A percentile compares a stretch with the other conserved stretches of the same genome.
Conservation (phyloP, 92 coral and sea anemone species). For the Parazoanthus atlanticus region DNA sequence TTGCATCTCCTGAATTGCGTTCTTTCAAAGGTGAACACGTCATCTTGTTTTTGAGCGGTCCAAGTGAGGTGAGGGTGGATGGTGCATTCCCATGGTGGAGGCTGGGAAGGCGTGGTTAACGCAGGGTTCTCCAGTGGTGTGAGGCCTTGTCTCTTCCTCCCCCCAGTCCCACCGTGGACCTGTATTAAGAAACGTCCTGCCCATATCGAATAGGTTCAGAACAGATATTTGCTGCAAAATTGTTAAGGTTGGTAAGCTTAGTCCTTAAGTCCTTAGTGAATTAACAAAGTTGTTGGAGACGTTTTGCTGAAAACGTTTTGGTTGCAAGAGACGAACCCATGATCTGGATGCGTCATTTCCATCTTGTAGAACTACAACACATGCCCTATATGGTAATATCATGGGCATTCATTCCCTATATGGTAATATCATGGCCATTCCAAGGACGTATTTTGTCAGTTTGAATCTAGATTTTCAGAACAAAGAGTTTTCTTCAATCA, state of each 20-base stretch:
- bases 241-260: slow-evolving; percentile 44
- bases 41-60: slow-evolving; percentile 80
- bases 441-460: too few relatives aligned
- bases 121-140: slow-evolving; percentile 58
- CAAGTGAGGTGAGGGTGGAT: slow-evolving; percentile 64
- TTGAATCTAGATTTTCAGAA: too few relatives aligned
- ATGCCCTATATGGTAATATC: too few relatives aligned
- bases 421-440: too few relatives aligned
- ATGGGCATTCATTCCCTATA: too few relatives aligned
- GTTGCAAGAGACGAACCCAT: too few relatives aligned
- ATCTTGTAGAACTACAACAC: too few relatives aligned
- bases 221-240: slow-evolving; percentile 77
- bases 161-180: slow-evolving; percentile 55
- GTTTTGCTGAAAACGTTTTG: not conserved
- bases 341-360: too few relatives aligned
- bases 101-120: slow-evolving; percentile 67
- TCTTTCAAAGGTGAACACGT: not conserved
- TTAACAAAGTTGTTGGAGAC: not conserved
- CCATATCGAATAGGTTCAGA: slow-evolving; percentile 84
- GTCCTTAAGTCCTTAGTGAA: not conserved
- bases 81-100: slow-evolving; percentile 66
- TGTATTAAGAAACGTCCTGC: slow-evolving; percentile 66
- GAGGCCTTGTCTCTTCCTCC: slow-evolving; percentile 60
- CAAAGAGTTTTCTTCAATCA: too few relatives aligned
- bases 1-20: not conserved